Conservation (phyloP, 2,888 invertebrate genomes). For the Steromphala cineraria region DNA sequence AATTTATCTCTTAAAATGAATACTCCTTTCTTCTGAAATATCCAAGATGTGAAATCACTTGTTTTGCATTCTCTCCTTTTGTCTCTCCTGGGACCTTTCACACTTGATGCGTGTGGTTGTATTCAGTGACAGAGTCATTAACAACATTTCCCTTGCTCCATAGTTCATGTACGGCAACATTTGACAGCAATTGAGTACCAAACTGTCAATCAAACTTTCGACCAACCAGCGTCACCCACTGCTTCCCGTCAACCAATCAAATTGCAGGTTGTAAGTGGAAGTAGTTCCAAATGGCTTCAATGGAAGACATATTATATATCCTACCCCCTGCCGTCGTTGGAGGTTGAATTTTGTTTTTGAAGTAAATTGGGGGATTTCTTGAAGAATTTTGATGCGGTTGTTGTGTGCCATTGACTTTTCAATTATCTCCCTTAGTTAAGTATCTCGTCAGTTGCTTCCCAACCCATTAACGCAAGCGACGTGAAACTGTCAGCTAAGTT, state of each 20-base stretch:
- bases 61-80: too few relatives aligned
- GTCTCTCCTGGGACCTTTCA: too few relatives aligned
- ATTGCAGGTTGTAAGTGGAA: not conserved
- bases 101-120: too few relatives aligned
- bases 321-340: not conserved
- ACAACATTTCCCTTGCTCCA: not conserved
- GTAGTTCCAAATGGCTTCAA: not conserved
- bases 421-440: not conserved
- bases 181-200: not conserved
- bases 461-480: not conserved
- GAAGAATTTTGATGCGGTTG: not conserved
- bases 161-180: not conserved
- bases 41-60: too few relatives aligned
- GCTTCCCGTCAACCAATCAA: not conserved
- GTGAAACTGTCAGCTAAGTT: not conserved
- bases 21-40: too few relatives aligned
- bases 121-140: not conserved
- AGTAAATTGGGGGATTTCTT: not conserved
- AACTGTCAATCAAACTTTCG: not conserved
- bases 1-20: too few relatives aligned
- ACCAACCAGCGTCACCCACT: not conserved
- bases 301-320: not conserved
- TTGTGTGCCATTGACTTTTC: conserved; percentile 2
- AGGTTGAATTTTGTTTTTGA: not conserved
- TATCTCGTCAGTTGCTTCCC: not conserved